Conservation (phyloP, 2,888 invertebrate genomes). For the Plagodis pulveraria region DNA sequence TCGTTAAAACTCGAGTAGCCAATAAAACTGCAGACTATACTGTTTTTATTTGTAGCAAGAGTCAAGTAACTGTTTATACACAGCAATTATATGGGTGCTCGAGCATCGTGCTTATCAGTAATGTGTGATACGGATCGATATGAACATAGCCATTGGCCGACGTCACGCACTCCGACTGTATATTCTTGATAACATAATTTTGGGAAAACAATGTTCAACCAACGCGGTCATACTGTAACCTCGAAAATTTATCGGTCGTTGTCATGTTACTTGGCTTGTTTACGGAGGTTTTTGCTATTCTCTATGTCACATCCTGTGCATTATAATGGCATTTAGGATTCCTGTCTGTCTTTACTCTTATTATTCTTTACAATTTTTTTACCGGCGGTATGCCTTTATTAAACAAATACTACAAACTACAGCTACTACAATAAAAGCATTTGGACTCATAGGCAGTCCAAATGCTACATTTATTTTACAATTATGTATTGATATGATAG, state of each 20-base stretch:
- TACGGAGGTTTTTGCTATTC: conserved; percentile 57
- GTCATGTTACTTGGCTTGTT: conserved; percentile 53
- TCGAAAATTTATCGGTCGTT: conserved; percentile 74
- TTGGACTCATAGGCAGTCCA: no score
- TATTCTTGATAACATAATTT: conserved; percentile 59
- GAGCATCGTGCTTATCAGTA: conserved; percentile 24
- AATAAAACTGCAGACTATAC: neutral
- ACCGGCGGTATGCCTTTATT: no score
- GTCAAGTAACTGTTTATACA: conserved; percentile 15
- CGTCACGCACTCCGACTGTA: conserved; percentile 52
- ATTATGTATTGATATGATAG: no score
- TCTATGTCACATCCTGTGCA: conserved; percentile 9
- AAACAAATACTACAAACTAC: no score
- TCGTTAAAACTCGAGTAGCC: neutral
- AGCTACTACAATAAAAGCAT: no score
- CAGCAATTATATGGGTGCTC: conserved; percentile 20
- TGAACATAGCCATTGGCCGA: conserved; percentile 40
- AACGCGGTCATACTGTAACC: conserved; percentile 47
- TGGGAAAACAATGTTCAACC: conserved; percentile 55
- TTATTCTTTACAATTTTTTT: no score
- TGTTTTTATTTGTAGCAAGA: conserved; percentile 3
- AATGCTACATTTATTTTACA: no score
- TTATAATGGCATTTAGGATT: neutral
- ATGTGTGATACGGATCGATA: conserved; percentile 33
- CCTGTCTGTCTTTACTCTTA: no score